Evolutionary conservation across 2,113 vertebrate genomes (phyloP).

Genomic region (Trinectes maculatus): DNA sequence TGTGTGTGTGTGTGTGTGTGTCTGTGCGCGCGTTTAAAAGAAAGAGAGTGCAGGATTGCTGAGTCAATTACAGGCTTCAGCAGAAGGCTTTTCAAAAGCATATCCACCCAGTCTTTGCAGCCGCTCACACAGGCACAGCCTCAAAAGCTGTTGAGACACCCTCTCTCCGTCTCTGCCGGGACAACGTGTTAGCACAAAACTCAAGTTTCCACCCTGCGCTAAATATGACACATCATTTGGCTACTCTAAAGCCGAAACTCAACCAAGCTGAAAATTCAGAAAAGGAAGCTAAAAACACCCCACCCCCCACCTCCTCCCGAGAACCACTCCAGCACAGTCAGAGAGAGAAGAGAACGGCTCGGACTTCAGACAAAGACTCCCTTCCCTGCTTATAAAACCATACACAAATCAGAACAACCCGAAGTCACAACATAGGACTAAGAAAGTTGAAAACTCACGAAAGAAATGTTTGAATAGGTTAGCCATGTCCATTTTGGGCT

Average conservation of each 20-base stretch:
- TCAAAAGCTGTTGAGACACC: constrained; percentile 57
- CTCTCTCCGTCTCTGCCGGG: constrained; percentile 33
- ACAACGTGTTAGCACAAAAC: constrained; percentile 62
- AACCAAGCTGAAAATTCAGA: constrained; percentile 34
- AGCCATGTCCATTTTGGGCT: constrained; percentile 89
- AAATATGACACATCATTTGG: constrained; percentile 26
- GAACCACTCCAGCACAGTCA: not conserved
- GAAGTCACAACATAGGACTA: constrained; percentile 14
- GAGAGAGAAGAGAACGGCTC: constrained; percentile 14
- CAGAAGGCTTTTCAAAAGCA: constrained; percentile 75
- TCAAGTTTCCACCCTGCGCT: constrained; percentile 15
- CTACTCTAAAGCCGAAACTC: constrained; percentile 15
- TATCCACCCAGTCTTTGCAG: constrained; percentile 77
- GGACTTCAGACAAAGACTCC: constrained; percentile 47
- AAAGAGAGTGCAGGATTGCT: constrained; percentile 63
- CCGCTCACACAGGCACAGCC: constrained; percentile 44
- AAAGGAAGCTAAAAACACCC: not conserved
- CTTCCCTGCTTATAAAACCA: not conserved
- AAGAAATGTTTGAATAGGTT: constrained; percentile 90
- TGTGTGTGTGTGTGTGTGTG: constrained; percentile 24
- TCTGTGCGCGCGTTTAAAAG: constrained; percentile 50
- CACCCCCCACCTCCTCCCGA: no score
- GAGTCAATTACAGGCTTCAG: constrained; percentile 83
- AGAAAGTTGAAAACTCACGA: constrained; percentile 83
- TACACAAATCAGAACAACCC: constrained; percentile 23